A percentile compares a stretch with the other conserved stretches of the same genome.
These are phyloP conservation scores for Sarotherodon lohbergeri DNA, from an alignment of 2,113 vertebrate genomes.

Conservation along the genomic window DNA sequence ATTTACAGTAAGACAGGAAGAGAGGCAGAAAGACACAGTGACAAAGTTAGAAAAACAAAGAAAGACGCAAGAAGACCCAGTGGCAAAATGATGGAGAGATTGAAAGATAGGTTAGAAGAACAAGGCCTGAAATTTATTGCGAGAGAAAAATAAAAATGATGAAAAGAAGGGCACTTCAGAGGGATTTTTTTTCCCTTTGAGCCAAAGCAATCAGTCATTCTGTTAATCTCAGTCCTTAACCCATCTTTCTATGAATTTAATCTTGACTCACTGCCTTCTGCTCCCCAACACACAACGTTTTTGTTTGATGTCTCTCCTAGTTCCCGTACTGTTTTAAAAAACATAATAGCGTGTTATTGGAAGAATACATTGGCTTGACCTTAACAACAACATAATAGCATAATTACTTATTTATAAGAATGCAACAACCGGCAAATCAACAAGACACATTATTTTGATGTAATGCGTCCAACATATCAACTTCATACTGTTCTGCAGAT, in stretches of 20 bases:
- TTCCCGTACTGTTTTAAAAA: not conserved
- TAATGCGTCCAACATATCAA: not conserved
- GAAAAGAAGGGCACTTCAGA: slow-evolving; percentile 53
- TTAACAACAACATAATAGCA: too few relatives aligned
- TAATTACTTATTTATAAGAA: too few relatives aligned
- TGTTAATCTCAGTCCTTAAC: slow-evolving; percentile 57
- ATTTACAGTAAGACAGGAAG: not conserved
- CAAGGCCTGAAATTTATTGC: slow-evolving; percentile 23
- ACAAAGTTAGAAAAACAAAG: slow-evolving; percentile 6
- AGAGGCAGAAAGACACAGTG: not conserved
- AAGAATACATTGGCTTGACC: too few relatives aligned
- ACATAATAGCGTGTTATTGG: not conserved
- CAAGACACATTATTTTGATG: too few relatives aligned
- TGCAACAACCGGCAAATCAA: too few relatives aligned
- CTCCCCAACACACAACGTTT: not conserved
- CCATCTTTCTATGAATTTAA: slow-evolving; percentile 28
- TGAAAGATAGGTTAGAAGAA: slow-evolving; percentile 22
- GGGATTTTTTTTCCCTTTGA: slow-evolving; percentile 6
- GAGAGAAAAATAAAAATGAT: slow-evolving; percentile 40
- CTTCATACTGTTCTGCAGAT: not conserved
- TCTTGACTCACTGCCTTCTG: slow-evolving; percentile 2
- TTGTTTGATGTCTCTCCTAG: not conserved
- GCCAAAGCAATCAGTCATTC: slow-evolving; percentile 57
- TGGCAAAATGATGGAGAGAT: slow-evolving; percentile 29
- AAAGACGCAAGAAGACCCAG: not conserved